These are phyloP conservation scores for Desoria tigrina DNA, from an alignment of 2,888 invertebrate species.

Conservation along the genomic window DNA sequence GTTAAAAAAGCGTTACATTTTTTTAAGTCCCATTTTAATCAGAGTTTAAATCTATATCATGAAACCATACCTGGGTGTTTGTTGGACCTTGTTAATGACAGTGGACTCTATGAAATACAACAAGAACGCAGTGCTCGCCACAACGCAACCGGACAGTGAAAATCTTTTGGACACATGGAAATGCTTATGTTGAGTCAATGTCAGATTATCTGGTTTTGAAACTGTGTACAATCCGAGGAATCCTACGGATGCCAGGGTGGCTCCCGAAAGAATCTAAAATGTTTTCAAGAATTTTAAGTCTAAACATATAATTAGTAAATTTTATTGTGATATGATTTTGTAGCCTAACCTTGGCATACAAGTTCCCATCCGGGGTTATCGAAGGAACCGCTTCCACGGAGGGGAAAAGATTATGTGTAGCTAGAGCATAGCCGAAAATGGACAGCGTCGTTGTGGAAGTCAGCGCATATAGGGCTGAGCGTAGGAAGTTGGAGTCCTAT, in stretches of 20 bases:
- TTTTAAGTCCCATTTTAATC: too few species aligned
- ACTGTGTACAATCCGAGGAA: slow-evolving; percentile 51
- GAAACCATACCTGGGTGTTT: slow-evolving; percentile 44
- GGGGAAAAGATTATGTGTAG: slow-evolving; percentile 42
- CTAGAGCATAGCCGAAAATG: slow-evolving; percentile 50
- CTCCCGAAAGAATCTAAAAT: slow-evolving; percentile 50
- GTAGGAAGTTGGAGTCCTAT: slow-evolving; percentile 50
- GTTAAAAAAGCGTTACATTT: neutral
- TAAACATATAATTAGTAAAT: neutral
- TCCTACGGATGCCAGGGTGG: slow-evolving; percentile 49
- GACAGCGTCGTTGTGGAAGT: slow-evolving; percentile 47
- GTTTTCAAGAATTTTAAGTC: neutral
- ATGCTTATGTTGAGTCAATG: slow-evolving; percentile 50
- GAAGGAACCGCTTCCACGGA: slow-evolving; percentile 37
- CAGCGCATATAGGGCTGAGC: slow-evolving; percentile 43
- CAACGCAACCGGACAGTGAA: slow-evolving; percentile 50
- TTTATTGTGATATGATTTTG: neutral
- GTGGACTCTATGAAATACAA: slow-evolving; percentile 51
- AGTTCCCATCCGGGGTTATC: slow-evolving; percentile 48
- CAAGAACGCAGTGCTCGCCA: slow-evolving; percentile 43
- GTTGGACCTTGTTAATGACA: slow-evolving; percentile 51
- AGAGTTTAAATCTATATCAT: too few species aligned
- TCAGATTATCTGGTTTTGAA: slow-evolving; percentile 50
- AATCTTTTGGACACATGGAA: slow-evolving; percentile 51
- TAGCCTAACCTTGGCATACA: slow-evolving; percentile 48